A percentile compares a stretch with the other conserved stretches of the same genome.
Evolutionary conservation across 37 sponge, comb jelly and placozoan species (phyloP).

Genomic region (Chondrosia reniformis): DNA sequence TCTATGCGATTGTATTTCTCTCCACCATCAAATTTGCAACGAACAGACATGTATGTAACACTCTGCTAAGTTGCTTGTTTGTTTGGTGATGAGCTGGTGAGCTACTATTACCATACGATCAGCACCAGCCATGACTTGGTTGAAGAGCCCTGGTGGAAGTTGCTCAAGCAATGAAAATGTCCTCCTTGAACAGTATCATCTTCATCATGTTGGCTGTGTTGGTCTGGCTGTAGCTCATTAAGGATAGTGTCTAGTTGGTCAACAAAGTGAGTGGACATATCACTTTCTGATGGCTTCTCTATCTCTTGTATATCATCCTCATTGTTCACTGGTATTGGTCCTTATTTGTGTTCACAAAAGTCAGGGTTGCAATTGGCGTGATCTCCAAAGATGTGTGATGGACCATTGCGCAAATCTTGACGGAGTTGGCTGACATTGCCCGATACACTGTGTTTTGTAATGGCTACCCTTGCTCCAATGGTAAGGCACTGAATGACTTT

Average conservation of each 20-base stretch:
- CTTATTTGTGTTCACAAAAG: not conserved
- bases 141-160: conserved; percentile 7
- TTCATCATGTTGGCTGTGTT: not conserved
- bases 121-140: not conserved
- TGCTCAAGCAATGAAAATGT: not conserved
- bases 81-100: conserved; percentile 20
- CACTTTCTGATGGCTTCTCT: not conserved
- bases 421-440: not conserved
- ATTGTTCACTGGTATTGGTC: not conserved
- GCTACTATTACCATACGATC: conserved; percentile 23
- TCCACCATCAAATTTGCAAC: conserved; percentile 23
- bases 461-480: not conserved
- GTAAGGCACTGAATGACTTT: not conserved
- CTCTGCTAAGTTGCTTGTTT: conserved; percentile 39
- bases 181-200: not conserved
- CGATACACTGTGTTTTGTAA: not conserved
- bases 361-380: conserved; percentile 9
- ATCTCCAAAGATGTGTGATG: not conserved
- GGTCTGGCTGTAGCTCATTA: not conserved
- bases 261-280: not conserved
- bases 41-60: conserved; percentile 22
- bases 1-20: conserved; percentile 21
- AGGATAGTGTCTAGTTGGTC: not conserved
- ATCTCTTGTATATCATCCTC: not conserved
- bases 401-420: not conserved